Base-by-base conservation (phyloP, 2,797 vertebrate genomes). In the Ataeniobius toweri region DNA sequence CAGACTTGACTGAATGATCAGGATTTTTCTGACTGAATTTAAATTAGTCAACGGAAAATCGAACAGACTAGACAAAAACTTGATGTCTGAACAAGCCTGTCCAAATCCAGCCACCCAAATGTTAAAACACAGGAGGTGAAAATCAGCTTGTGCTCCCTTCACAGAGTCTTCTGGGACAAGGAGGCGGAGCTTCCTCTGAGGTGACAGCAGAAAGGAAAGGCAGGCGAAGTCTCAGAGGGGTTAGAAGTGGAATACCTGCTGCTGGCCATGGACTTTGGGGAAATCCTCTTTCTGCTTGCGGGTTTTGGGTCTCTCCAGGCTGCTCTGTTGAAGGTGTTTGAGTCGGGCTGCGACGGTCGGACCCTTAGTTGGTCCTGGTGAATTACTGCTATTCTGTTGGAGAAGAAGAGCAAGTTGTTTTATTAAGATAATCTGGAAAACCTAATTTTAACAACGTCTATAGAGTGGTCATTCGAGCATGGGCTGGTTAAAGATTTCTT, bases 251-350 rank as follows among this genome's bases (percentile, higher is more conserved):
- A 95, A 95, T 96, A 98, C 97, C 98, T 99, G 98, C 96, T 96
- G 98, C 96, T 96, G 98, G 93, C 98, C 97, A 90, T 96, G 98
- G 94, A 97, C 95, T 93, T 97, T 93, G 90, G 97, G 93, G 94
- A 97, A 97, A 68, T 99, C 98, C 41, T 98, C 96, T 83, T 97
- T 96, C 93, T 98, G 97, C 89, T 97, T 99, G 90, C 96, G 91
- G 77, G 93, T 95, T 74, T 96, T 98, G 91, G 96, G 93, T 75
- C 97, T 96, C 94, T 99, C 98, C 0, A 97, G 96, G 89, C 97
- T 97, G 93, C 96, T 95, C 55, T 97, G 96, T 76, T 97, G 97
- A 56, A 96, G 93, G 69, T 97, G 95, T 91, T 98, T 98, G 92
- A 99, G 97, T 48, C 98, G 85, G 0, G 98, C 96, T 0, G 97